Base-by-base conservation (phyloP, 2,888 invertebrate genomes). In the Tridacna gigas region DNA sequence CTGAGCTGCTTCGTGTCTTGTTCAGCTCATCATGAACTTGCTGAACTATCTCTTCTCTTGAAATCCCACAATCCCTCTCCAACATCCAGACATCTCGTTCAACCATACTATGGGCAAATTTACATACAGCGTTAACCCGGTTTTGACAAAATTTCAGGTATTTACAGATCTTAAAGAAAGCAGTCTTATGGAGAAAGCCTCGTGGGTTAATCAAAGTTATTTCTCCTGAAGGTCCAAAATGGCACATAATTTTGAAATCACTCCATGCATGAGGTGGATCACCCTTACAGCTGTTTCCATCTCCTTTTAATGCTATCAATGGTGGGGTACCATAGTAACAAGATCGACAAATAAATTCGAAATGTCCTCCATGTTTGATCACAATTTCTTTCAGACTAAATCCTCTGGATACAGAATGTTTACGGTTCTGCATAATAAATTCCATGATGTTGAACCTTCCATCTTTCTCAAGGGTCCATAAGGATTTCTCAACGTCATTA, bases 11-110 rank as follows among this genome's bases (percentile, higher is more conserved):
- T 25, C 22, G 71, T 18, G n/a, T 48, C 12, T 45, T n/a, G 18
- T 20, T 45, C 22, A 22, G 25, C 0, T 25, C 71, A 71, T 22
- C 25, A n/a, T 20, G 0, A 11, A 22, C 71, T 51, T 26, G n/a
- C 22, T 66, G 74, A 12, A 63, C 90, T 25, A 94, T 88, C 51
- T 91, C 88, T 18, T 91, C 90, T 28, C 91, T 84, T 15, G 86
- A 87, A 18, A 93, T 82, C 0, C 86, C 88, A 25, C 88, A 88
- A 78, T 93, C 94, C 45, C 94, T 83, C 80, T 93, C 93, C 65
- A 93, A 56, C 90, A 93, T 91, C 94, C 94, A 94, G 4, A 94
- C 90, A 81, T 93, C 93, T 25, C 93, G 86, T 80, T 94, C 94
- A 11, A 94, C 89, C 74, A 90, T 61, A 77, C 93, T 93, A 86